Base-by-base conservation (phyloP, 2,113 vertebrate species). In the Callorhinus ursinus region DNA sequence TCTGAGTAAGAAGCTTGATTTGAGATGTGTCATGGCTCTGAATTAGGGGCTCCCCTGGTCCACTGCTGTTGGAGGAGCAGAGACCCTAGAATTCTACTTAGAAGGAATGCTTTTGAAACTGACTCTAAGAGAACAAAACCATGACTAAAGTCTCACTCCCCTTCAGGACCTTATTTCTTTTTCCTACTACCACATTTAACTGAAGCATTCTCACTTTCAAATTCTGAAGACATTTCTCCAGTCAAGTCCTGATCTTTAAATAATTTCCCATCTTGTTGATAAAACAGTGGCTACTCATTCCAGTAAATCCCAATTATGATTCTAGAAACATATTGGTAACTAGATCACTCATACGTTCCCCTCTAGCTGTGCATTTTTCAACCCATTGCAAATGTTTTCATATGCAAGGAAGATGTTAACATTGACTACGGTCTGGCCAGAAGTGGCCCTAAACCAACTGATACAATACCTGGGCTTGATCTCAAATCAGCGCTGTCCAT, bases 1-100 rank as follows among this genome's bases (percentile, higher is more conserved):
- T 0, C 69, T 59, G 95, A 65, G 80, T 31, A 79, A 71, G 94
- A 65, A 33, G 82, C 59, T 18, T 96, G 97, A 98, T 98, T 98
- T 97, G 98, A 98, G 76, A 96, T 1, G 26, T 61, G 95, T 42
- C 61, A 1, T 28, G 92, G 65, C 53, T 88, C 53, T 72, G 85
- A 96, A 88, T 49, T 49, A 12, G 18, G 65, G 28, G 96, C 72
- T 49, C 85, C 21, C 8, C 19, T 22, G 74, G 42, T 81, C 80
- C 87, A 63, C 51, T 28, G 92, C 61, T 85, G 36, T 36, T 36
- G 39, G 16, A 90, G 51, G 63, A 96, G 55, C 49, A 93, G 49
- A 53, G 28, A 33, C 36, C 46, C 65, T n/a, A 88, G 89, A 94
- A 95, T 95, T 88, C 57, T 46, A 85, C 31, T 7, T 28, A 63